Base-by-base conservation (phyloP, 2,888 invertebrate genomes). In the Syrphus vitripennis region DNA sequence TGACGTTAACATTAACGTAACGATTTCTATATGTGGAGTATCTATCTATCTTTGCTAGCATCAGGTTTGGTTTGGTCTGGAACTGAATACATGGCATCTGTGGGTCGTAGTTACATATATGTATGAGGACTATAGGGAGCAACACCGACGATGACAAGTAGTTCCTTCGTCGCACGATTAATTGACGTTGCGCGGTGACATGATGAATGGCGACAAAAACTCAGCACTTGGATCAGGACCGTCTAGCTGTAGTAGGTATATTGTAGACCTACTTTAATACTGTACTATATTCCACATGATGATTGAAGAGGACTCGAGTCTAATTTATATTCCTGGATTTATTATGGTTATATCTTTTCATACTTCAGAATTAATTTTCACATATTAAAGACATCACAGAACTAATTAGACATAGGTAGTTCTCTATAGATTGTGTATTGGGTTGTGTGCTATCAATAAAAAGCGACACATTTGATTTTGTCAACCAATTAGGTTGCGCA, bases 111-210 rank as follows among this genome's bases (percentile, higher is more conserved):
- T 21, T 21, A 24, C n/a, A 42, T 26, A 10, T 48, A 50, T n/a
- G 24, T 26, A 26, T 26, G 6, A n/a, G 37, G 57, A 53, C 26
- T 81, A 81, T 80, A 77, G 77, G 63, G 74, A 82, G 82, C 79
- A 81, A 81, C 81, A 74, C 69, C 74, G 78, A 74, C 74, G 86
- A 86, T 82, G 86, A 86, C 86, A 86, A 86, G 86, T 82, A 86
- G 82, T 82, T 79, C 79, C 78, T 83, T 70, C 70, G 71, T 34
- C 75, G 87, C 67, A 75, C 78, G 83, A 87, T 87, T 87, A 87
- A 87, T 87, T 87, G 87, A 87, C 83, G 83, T 79, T 75, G 78
- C 78, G 55, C 87, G 78, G 59, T 83, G 87, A 87, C 87, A 87
- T 83, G 87, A 87, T 87, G 83, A 87, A 87, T 87, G 87, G 83